These are phyloP conservation scores for Elachura formosa DNA, from an alignment of 2,113 vertebrate genomes.

Conservation along the genomic window DNA sequence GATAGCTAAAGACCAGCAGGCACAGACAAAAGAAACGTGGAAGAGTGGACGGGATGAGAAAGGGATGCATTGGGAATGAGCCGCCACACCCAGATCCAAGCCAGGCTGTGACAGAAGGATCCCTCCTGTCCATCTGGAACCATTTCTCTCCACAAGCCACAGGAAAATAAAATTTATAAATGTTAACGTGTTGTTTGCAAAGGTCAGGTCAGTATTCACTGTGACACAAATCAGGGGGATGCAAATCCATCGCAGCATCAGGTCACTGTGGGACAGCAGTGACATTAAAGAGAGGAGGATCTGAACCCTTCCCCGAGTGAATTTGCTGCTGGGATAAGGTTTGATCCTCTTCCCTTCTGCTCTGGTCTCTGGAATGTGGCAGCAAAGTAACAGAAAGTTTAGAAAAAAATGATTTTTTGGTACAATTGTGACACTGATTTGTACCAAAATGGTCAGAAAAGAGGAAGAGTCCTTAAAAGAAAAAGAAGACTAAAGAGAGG, in stretches of 20 bases:
- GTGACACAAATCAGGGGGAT: not conserved
- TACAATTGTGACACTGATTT: not conserved
- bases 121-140: not conserved
- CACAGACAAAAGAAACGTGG: not conserved
- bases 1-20: not conserved
- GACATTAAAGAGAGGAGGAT: conserved; percentile 55
- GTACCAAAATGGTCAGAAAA: not conserved
- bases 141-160: not conserved
- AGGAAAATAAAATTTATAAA: conserved; percentile 66
- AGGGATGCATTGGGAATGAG: not conserved
- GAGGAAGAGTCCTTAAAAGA: not conserved
- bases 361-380: not conserved
- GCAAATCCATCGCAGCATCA: conserved; percentile 49
- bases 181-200: conserved; percentile 66
- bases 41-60: not conserved
- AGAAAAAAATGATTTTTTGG: conserved; percentile 3
- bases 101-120: not conserved
- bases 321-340: conserved; percentile 5
- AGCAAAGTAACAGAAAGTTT: not conserved
- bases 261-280: conserved; percentile 55
- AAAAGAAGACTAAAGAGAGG: not conserved
- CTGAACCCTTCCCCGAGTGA: conserved; percentile 2
- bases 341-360: not conserved
- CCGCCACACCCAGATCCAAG: not conserved
- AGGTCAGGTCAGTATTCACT: conserved; percentile 63